These are phyloP conservation scores for Shinisaurus crocodilurus DNA, from an alignment of 2,113 vertebrate species.

Conservation along the genomic window DNA sequence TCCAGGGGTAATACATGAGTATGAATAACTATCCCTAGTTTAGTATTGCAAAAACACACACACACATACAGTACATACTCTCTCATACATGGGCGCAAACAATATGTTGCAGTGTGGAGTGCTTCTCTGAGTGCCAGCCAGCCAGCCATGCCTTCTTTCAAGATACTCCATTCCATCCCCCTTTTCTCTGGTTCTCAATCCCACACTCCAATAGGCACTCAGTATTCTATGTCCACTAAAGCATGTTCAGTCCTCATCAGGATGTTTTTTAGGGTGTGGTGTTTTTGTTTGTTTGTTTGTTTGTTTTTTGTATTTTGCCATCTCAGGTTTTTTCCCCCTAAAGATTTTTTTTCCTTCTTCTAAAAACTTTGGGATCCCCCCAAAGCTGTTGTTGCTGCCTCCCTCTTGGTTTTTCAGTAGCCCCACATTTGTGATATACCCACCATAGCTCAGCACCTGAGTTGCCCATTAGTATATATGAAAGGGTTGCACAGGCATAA, in stretches of 20 bases:
- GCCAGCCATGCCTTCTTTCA: neutral
- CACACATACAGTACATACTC: neutral
- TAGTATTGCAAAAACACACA: neutral
- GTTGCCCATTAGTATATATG: neutral
- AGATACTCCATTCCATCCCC: too few species aligned
- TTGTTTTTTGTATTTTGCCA: too few species aligned
- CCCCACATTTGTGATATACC: neutral
- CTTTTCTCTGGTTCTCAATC: too few species aligned
- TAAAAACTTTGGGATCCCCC: neutral
- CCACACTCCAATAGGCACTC: too few species aligned
- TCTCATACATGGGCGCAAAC: neutral
- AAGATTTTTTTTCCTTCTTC: neutral
- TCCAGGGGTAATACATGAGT: neutral
- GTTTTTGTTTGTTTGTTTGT: too few species aligned
- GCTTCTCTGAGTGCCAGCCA: neutral
- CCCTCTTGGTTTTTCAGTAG: neutral
- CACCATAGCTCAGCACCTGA: neutral
- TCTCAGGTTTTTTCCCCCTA: too few species aligned
- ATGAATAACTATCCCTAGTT: neutral
- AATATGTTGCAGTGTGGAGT: neutral
- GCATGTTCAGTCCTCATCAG: too few species aligned
- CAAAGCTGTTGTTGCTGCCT: neutral
- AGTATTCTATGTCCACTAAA: too few species aligned
- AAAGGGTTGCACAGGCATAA: neutral
- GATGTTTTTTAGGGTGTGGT: too few species aligned